These are phyloP conservation scores for Pandemis corylana DNA, from an alignment of 2,888 invertebrate genomes.

Conservation along the genomic window DNA sequence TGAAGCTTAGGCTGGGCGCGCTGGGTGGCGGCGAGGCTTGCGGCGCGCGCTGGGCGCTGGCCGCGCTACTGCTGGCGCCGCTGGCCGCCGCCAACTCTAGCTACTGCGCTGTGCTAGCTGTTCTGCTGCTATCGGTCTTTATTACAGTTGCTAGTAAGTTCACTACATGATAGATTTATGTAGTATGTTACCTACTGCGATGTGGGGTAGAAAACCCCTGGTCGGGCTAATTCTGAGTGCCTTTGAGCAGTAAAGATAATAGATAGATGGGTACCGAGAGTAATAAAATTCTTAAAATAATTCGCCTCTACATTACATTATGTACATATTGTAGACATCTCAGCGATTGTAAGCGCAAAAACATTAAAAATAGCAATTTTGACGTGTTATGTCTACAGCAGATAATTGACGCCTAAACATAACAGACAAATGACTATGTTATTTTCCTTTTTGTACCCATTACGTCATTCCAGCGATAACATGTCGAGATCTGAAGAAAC, in stretches of 20 bases:
- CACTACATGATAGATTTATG: not conserved
- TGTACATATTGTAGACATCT: not conserved
- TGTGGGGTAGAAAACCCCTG: not conserved
- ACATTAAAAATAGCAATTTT: not conserved
- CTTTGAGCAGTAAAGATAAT: too few relatives aligned
- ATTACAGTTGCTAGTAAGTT: constrained; percentile 82
- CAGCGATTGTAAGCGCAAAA: not conserved
- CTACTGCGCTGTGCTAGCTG: constrained; percentile 83
- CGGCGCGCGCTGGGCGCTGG: constrained; percentile 85
- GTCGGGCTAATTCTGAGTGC: not conserved
- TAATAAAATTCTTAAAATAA: not conserved
- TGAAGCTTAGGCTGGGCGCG: constrained; percentile 63
- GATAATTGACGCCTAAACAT: constrained; percentile 6
- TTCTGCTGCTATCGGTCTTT: constrained; percentile 80
- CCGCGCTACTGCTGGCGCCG: constrained; percentile 84
- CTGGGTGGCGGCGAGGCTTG: constrained; percentile 72
- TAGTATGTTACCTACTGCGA: not conserved
- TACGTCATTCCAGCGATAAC: constrained; percentile 67
- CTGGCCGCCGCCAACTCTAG: constrained; percentile 86
- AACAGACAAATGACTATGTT: not conserved
- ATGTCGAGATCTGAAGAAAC: constrained; percentile 71
- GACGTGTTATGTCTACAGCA: constrained; percentile 5
- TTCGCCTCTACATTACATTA: not conserved
- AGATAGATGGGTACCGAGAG: too few relatives aligned
- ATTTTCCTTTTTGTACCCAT: not conserved